Percentiles rank a stretch among this genome's conserved stretches.
phyloP scores from a whole-genome alignment of 2,113 vertebrate genomes.

The Rhinolophus ferrumequinum region DNA sequence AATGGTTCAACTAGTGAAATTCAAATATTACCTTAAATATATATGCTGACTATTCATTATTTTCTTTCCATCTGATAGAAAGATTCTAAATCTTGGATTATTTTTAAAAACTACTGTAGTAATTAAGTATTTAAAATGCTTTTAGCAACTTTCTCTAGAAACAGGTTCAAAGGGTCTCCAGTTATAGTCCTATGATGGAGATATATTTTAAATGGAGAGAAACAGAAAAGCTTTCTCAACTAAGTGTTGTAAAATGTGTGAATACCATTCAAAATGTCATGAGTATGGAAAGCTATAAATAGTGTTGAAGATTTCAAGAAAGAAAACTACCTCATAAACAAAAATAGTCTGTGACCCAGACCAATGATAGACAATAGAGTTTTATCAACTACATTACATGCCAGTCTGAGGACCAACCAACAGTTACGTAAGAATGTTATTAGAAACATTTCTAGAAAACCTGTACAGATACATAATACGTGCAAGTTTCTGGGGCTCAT shows the following conservation, averaged over 20 bases:
- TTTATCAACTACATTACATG: conserved; percentile 82
- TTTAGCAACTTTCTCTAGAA: conserved; percentile 28
- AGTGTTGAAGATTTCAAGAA: conserved; percentile 27
- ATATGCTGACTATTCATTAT: neutral
- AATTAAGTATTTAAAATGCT: conserved; percentile 24
- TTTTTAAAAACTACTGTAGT: neutral
- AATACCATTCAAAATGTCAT: neutral
- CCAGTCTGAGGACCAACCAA: conserved; percentile 86
- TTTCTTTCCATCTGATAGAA: conserved; percentile 25
- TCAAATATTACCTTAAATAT: conserved; percentile 24
- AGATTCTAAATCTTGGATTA: conserved; percentile 37
- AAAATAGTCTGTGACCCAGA: conserved; percentile 80
- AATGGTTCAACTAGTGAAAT: conserved; percentile 34
- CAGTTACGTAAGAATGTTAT: conserved; percentile 83
- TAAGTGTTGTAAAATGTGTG: neutral
- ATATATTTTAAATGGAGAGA: neutral
- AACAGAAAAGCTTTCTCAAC: conserved; percentile 11
- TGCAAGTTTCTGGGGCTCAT: neutral
- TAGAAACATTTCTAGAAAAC: conserved; percentile 35
- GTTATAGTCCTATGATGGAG: neutral
- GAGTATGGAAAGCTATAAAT: conserved; percentile 42
- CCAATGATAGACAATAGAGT: conserved; percentile 79
- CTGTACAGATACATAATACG: neutral
- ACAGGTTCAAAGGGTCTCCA: neutral
- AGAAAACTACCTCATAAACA: conserved; percentile 63